phyloP scores from a whole-genome alignment of 1,140 invertebrate species.

The Hylyphantes graminicola region DNA sequence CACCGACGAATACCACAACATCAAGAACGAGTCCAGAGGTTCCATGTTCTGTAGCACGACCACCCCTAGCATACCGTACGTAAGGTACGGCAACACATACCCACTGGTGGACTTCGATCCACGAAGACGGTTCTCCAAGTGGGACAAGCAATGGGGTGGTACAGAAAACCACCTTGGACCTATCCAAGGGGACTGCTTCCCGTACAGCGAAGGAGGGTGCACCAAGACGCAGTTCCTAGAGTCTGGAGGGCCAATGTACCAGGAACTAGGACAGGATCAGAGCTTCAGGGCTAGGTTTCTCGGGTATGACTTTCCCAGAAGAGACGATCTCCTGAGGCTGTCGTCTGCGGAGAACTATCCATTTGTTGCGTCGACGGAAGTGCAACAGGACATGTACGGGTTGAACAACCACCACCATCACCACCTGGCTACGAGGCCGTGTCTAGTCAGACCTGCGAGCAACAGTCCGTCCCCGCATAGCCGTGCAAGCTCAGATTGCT shows the following conservation, averaged over 20 bases:
- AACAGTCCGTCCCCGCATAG: slow-evolving; percentile 53
- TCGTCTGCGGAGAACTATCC: slow-evolving; percentile 18
- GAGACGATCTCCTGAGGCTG: slow-evolving; percentile 30
- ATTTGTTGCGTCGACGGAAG: background rate
- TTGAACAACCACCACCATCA: background rate
- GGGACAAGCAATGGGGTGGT: slow-evolving; percentile 40
- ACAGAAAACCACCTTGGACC: slow-evolving; percentile 25
- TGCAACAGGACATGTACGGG: slow-evolving; percentile 21
- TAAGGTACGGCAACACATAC: slow-evolving; percentile 39
- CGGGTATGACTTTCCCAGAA: slow-evolving; percentile 30
- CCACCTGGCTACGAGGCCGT: background rate
- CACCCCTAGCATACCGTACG: slow-evolving; percentile 23
- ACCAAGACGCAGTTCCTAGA: slow-evolving; percentile 35
- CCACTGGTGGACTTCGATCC: slow-evolving; percentile 25
- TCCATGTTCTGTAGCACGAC: slow-evolving; percentile 22
- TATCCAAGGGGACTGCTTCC: slow-evolving; percentile 48
- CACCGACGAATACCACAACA: slow-evolving; percentile 1
- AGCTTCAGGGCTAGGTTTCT: slow-evolving; percentile 35
- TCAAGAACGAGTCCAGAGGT: slow-evolving; percentile 8
- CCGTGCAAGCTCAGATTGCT: slow-evolving; percentile 48
- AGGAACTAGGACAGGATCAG: slow-evolving; percentile 36
- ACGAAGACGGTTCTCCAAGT: slow-evolving; percentile 39
- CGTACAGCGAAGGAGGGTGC: slow-evolving; percentile 27
- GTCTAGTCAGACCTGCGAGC: slow-evolving; percentile 55
- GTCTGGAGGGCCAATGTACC: slow-evolving; percentile 33